These are phyloP conservation scores for Zeuzera pyrina DNA, from an alignment of 2,888 invertebrate species.

Conservation along the genomic window DNA sequence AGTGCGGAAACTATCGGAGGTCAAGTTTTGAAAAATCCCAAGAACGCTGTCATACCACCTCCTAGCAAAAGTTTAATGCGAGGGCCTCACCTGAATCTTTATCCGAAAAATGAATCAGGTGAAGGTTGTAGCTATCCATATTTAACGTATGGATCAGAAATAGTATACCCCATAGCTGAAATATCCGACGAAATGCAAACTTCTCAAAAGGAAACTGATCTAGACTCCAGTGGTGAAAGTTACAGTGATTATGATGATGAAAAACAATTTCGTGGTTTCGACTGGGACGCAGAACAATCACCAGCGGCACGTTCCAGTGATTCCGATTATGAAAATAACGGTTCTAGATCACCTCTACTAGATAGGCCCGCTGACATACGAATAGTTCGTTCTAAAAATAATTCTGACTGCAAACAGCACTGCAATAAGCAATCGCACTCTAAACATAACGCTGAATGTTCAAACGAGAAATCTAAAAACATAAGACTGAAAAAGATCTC, in stretches of 20 bases:
- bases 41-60: conserved; percentile 76
- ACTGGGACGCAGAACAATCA: conserved; percentile 65
- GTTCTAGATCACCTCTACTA: conserved; percentile 79
- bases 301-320: conserved; percentile 70
- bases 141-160: conserved; percentile 80
- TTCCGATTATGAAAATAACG: conserved; percentile 79
- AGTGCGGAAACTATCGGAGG: conserved; percentile 85
- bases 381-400: conserved; percentile 51
- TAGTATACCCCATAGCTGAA: conserved; percentile 88
- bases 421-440: conserved; percentile 46
- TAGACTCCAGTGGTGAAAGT: conserved; percentile 73
- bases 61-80: conserved; percentile 80
- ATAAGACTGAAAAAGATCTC: conserved; percentile 56
- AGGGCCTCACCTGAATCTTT: conserved; percentile 80
- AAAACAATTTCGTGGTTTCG: conserved; percentile 67
- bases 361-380: conserved; percentile 63
- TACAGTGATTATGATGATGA: conserved; percentile 77
- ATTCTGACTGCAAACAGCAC: conserved; percentile 47
- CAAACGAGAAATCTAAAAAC: conserved; percentile 51
- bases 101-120: conserved; percentile 76
- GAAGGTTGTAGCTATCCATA: conserved; percentile 84
- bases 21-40: conserved; percentile 78
- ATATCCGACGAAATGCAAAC: conserved; percentile 86
- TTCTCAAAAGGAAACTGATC: conserved; percentile 76
- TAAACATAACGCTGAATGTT: conserved; percentile 38